Evolutionary conservation across 2,888 invertebrate species (phyloP).

Genomic region (Melieria crassipennis): DNA sequence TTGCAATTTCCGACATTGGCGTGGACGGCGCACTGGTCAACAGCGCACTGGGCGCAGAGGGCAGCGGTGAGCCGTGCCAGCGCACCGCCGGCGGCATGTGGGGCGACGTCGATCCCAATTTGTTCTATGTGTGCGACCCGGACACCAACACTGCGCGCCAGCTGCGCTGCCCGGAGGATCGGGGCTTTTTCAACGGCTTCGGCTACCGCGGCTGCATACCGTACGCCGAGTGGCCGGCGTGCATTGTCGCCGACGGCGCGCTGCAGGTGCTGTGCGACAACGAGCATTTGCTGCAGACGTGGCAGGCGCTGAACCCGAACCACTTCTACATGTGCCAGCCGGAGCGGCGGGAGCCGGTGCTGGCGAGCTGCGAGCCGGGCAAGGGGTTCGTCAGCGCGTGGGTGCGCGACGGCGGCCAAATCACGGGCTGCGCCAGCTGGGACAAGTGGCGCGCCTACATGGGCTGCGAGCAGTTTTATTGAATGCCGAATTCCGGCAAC

Average conservation of each 20-base stretch:
- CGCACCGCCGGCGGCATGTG: constrained; percentile 48
- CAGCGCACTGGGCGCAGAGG: constrained; percentile 27
- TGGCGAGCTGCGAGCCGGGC: constrained; percentile 52
- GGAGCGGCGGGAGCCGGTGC: constrained; percentile 45
- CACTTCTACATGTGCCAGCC: constrained; percentile 56
- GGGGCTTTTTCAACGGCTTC: constrained; percentile 56
- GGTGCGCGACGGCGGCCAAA: constrained; percentile 29
- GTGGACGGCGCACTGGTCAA: background rate
- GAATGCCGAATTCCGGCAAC: constrained; percentile 35
- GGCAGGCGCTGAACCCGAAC: constrained; percentile 55
- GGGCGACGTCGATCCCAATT: constrained; percentile 58
- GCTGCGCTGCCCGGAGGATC: constrained; percentile 51
- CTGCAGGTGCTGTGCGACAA: constrained; percentile 38
- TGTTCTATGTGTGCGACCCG: constrained; percentile 55
- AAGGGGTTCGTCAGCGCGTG: constrained; percentile 53
- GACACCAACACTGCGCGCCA: constrained; percentile 48
- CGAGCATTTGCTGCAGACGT: constrained; percentile 50
- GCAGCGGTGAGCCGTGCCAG: constrained; percentile 27
- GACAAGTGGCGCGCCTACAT: constrained; percentile 52
- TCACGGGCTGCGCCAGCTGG: constrained; percentile 56
- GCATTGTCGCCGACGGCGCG: constrained; percentile 39
- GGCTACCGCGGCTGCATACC: constrained; percentile 56
- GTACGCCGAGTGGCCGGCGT: constrained; percentile 57
- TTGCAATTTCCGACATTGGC: constrained; percentile 24
- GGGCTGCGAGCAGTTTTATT: constrained; percentile 53